phyloP scores from a whole-genome alignment of 1,140 invertebrate species.

The Ephestia elutella region DNA sequence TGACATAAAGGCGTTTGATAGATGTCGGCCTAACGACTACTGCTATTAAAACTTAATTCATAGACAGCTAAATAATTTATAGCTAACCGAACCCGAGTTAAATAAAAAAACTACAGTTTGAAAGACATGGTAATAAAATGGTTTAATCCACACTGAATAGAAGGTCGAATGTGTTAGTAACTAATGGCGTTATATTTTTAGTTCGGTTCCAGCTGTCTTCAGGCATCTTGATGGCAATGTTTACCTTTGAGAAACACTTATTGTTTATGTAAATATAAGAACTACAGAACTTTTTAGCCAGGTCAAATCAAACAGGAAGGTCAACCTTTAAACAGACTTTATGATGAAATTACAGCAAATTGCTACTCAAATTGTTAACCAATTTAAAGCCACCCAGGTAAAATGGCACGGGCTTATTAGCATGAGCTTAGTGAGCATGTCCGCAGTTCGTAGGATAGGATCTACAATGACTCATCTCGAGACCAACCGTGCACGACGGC shows the following conservation, averaged over 20 bases:
- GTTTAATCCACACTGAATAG: too few species aligned
- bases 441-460: background rate
- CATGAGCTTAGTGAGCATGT: background rate
- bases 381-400: background rate
- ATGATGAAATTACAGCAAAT: too few species aligned
- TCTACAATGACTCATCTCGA: background rate
- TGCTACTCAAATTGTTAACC: background rate
- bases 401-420: background rate
- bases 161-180: too few species aligned
- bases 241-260: too few species aligned
- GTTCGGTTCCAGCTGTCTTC: too few species aligned
- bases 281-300: too few species aligned
- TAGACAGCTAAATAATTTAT: background rate
- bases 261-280: too few species aligned
- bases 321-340: too few species aligned
- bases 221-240: too few species aligned
- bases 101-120: background rate
- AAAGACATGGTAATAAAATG: background rate
- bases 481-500: background rate
- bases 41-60: background rate
- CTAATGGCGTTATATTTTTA: too few species aligned
- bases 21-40: background rate
- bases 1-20: constrained; percentile 1
- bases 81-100: background rate
- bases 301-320: too few species aligned